Base-by-base conservation (phyloP, 2,888 invertebrate species). In the Macaria liturata region DNA sequence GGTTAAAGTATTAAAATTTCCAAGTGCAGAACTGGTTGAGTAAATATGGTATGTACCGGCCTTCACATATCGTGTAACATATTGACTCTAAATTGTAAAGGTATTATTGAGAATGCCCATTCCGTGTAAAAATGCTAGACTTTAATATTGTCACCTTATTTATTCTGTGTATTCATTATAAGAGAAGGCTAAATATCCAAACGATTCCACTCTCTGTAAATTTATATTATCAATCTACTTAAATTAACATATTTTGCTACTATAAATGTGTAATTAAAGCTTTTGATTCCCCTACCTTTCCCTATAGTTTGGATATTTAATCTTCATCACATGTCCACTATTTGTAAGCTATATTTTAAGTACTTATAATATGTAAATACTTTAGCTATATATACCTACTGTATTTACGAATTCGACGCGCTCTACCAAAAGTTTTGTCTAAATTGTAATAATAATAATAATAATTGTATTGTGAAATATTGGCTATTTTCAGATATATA, bases 291-390 rank as follows among this genome's bases (percentile, higher is more conserved):
- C 7, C 3, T 6, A 60, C 60, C 57, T 65, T 62, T 68, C 64
- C 42, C 42, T 62, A 58, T 53, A 52, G 67, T 67, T 74, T 75
- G 67, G 69, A 71, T 80, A 73, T 75, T 63, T 79, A 75, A 74
- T 76, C 73, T 75, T 78, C 80, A 74, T 78, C 81, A 78, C 74
- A 72, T 83, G 84, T 84, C 84, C 84, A 84, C 74, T 84, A 84
- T 71, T 65, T 65, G 57, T 83, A 83, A 82, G 83, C 58, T 75
- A 72, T 71, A 69, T 58, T 72, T 55, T 77, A 73, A 73, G 72
- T 69, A 72, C 65, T 37, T 64, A 62, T 73, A 72, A 73, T 55
- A 55, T 84, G 83, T 84, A 84, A 80, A 83, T 84, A 84, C 68
- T 75, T 80, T 72, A 69, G 67, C 69, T 71, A 76, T 55, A 20